These are phyloP conservation scores for Crocuta crocuta DNA, from an alignment of 2,113 vertebrate genomes.

Conservation along the genomic window DNA sequence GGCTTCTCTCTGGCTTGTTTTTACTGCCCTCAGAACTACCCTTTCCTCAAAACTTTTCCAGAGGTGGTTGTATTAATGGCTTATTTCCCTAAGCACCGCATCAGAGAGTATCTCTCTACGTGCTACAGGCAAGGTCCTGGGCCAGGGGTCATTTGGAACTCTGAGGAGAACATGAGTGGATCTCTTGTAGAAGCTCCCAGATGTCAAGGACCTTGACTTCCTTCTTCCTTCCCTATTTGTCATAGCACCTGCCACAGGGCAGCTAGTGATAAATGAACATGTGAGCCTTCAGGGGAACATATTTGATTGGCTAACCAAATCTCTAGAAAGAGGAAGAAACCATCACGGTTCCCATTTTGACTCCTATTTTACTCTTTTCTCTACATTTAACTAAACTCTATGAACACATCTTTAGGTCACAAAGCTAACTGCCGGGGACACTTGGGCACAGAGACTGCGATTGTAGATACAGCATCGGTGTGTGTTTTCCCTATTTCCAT, in stretches of 20 bases:
- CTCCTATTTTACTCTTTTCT: not conserved
- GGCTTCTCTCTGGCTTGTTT: not conserved
- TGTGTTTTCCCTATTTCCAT: not conserved
- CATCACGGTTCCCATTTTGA: not conserved
- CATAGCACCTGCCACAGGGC: not conserved
- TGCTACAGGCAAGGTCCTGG: not conserved
- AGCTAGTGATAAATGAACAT: rapidly evolving
- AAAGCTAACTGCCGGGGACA: not conserved
- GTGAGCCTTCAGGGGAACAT: not conserved
- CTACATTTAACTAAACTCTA: not conserved
- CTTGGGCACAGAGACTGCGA: not conserved
- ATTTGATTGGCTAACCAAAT: not conserved
- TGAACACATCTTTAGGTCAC: not conserved
- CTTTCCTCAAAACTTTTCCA: not conserved
- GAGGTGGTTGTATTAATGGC: not conserved
- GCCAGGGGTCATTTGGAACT: rapidly evolving
- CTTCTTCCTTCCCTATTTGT: not conserved
- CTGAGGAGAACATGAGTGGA: too few species aligned
- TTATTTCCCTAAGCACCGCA: not conserved
- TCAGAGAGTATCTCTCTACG: not conserved
- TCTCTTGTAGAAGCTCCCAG: not conserved
- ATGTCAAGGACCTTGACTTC: rapidly evolving
- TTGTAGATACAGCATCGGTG: not conserved
- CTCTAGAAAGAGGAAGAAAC: not conserved
- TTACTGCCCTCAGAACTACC: not conserved